Evolutionary conservation across 2,888 invertebrate genomes (phyloP).

Genomic region (Linnaemya tessellans): DNA sequence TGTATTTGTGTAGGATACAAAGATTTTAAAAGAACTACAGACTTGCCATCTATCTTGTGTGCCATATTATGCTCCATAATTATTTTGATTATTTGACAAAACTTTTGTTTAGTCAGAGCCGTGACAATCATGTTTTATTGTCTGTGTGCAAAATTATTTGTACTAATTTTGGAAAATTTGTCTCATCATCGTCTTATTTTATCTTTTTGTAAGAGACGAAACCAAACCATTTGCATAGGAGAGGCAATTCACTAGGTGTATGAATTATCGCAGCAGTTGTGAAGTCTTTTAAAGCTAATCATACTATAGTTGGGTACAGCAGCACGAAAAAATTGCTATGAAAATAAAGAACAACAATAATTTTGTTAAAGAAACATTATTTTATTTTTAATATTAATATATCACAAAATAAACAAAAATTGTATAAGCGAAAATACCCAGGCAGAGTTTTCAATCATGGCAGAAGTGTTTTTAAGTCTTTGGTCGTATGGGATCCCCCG

Average conservation of each 20-base stretch:
- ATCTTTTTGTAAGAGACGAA: background rate
- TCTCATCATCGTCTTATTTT: background rate
- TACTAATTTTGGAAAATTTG: background rate
- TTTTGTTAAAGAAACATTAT: too few relatives aligned
- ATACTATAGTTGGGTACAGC: too few relatives aligned
- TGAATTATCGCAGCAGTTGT: background rate
- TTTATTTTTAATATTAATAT: too few relatives aligned
- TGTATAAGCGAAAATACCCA: too few relatives aligned
- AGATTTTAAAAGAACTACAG: background rate
- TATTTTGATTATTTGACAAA: slow-evolving; percentile 35
- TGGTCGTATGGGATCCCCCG: too few relatives aligned
- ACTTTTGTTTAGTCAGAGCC: slow-evolving; percentile 14
- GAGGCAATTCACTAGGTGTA: background rate
- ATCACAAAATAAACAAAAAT: too few relatives aligned
- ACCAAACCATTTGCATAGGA: background rate
- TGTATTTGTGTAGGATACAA: background rate
- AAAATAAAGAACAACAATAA: too few relatives aligned
- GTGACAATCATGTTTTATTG: background rate
- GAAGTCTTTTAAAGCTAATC: too few relatives aligned
- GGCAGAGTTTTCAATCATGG: too few relatives aligned
- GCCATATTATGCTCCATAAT: slow-evolving; percentile 11
- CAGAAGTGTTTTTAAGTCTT: too few relatives aligned
- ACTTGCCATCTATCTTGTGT: slow-evolving; percentile 22
- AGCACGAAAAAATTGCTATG: too few relatives aligned
- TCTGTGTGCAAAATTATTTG: background rate